Evolutionary conservation across 2,888 invertebrate genomes (phyloP), one percentile per base, ranked within the genome.

Genomic region (Mantis religiosa): DNA sequence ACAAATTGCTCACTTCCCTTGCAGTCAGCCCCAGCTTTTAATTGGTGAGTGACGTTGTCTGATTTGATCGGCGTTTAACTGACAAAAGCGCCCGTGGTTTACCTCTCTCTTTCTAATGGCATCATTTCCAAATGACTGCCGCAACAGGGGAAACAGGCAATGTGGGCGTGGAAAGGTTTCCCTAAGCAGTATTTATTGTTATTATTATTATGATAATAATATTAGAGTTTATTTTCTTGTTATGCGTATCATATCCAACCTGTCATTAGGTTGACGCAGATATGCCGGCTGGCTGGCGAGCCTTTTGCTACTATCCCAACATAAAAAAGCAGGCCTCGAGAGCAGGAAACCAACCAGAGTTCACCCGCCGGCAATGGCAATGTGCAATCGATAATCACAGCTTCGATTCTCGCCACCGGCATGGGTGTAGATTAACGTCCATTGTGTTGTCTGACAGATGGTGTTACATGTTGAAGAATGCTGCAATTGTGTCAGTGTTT

Each of bases 261-360:
- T 89, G 85, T 89, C 83, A 89, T 89, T 89, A 89, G 87, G 30
- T 87, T 89, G 86, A 89, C 87, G 83, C 86, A 82, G 85, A 81
- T 88, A 86, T 20, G 54, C 54, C 54, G 54, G 54, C 54, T 71
- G 54, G 20, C 54, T 71, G 54, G 54, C 25, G 54, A 71, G 54
- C 54, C 54, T 20, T 71, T 71, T 20, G 54, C 54, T 71, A 71
- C 54, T 71, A 71, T 25, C 20, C 15, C 20, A 71, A 71, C 54
- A 71, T 71, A 71, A 71, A 71, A n/a, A 41, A 41, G 41, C 41
- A 41, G 12, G 41, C 41, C 41, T 12, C 41, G 41, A 41, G 41
- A 41, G 41, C 12, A 1, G 41, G 41, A 41, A 12, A 41, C 12
- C 12, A 41, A 41, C 41, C 41, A 41, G 1, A 9, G 12, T 41